Base-by-base conservation (phyloP, 2,113 vertebrate species). In the Myanophis thanlyinensis region DNA sequence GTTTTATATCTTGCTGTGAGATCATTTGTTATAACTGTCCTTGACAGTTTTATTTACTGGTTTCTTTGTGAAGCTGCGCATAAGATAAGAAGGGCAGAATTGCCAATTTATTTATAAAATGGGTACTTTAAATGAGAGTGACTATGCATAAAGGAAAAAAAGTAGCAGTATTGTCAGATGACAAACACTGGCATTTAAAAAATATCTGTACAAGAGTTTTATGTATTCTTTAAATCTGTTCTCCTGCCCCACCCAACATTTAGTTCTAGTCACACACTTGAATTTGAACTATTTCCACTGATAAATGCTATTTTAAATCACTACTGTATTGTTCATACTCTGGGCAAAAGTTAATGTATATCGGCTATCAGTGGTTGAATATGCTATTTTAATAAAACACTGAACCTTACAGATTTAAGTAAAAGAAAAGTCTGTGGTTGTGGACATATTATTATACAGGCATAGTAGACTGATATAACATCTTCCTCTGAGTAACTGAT, bases 331-430 rank as follows among this genome's bases (percentile, higher is more conserved):
- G 96, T 97, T 97, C 89, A 1, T 97, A 96, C 96, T 97, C 87
- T 96, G 95, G 95, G 62, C 96, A 95, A 93, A 95, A 96, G 97
- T 97, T 97, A 97, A 98, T 95, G 94, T 98, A 98, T 97, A 98
- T 97, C 97, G 97, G 97, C 98, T 98, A 98, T 97, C 97, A 97
- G 96, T 98, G 98, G 98, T 97, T 97, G 97, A 97, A 98, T 97
- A 98, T 97, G 97, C 97, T 99, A 99, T 99, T 99, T 99, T 99
- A 99, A 99, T 99, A 99, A 99, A 99, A 98, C 98, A 98, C 95
- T 96, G 96, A 97, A 98, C 97, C 93, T 96, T 95, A 88, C 89
- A 0, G 27, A 27, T 92, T 95, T 93, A 25, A 73, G 0, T 91
- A 89, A 80, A 27, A 94, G 91, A 94, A 30, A 1, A 73, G 25